Evolutionary conservation across 2,888 invertebrate genomes (phyloP), one percentile per base, ranked within the genome.

Genomic region (Philereme vetulata): DNA sequence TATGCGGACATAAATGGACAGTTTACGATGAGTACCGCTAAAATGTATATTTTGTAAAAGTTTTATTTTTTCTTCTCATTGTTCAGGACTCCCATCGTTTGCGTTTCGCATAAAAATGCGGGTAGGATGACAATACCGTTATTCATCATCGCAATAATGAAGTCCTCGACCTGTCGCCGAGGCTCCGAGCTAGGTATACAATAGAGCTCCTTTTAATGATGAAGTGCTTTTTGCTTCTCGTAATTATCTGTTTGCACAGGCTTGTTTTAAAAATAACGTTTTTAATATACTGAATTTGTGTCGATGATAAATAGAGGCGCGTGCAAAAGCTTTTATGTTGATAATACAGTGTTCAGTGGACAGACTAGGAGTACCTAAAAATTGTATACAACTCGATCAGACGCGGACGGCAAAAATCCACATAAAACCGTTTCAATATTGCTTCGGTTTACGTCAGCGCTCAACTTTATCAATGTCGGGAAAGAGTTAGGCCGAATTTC

Each of bases 111-210:
- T 10, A 44, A 35, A 21, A 44, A 45, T 52, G 44, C 52, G 35
- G 35, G 11, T 36, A 52, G 44, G 52, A 52, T 52, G 45, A 45
- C 52, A 52, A 45, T 45, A 50, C 34, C 34, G 40, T 33, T 51
- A 11, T 51, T 51, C 36, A 45, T 52, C 52, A 52, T 45, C 45
- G 36, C 38, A 35, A 45, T 52, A 52, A 52, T 45, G 21, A 36
- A 52, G 52, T 43, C n/a, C 44, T 45, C 52, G 42, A 33, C 33
- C 33, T 21, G 52, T 36, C 21, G 10, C n/a, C 9, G 33, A 4
- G 43, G 11, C 43, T 11, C 9, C 40, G 40, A 9, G 43, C 8
- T 4, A 32, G 32, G 7, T 4, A 32, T 8, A 53, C 33, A 53
- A 53, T 53, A 32, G 36, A n/a, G 35, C 11, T 36, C 32, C 35